Conservation (phyloP, 2,797 vertebrate genomes). For the Bradypodion ventrale region DNA sequence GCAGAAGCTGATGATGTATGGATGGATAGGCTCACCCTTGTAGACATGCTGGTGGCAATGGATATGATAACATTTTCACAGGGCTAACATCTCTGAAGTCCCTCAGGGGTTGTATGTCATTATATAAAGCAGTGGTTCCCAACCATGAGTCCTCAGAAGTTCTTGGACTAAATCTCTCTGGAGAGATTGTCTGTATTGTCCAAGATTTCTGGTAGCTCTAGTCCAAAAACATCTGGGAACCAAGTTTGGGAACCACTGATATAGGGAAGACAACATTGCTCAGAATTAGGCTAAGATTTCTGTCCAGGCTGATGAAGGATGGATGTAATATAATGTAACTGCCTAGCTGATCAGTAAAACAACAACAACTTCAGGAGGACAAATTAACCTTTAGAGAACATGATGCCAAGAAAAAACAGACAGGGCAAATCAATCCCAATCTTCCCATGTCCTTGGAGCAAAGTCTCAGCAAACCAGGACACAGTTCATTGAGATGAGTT, state of each 20-base stretch:
- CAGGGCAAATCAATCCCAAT: neutral
- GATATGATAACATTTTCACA: no score
- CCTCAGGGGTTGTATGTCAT: slow-evolving; percentile 56
- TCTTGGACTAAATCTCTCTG: no score
- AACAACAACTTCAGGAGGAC: slow-evolving; percentile 50
- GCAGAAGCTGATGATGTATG: neutral
- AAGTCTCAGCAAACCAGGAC: slow-evolving; percentile 17
- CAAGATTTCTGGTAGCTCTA: no score
- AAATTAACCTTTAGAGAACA: slow-evolving; percentile 60
- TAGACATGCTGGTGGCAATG: no score
- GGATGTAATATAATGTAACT: slow-evolving; percentile 60
- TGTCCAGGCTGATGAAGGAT: slow-evolving; percentile 46
- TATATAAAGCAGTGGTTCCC: no score
- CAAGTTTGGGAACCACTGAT: no score
- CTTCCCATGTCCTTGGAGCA: slow-evolving; percentile 35
- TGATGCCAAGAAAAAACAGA: slow-evolving; percentile 37
- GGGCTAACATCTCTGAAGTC: neutral
- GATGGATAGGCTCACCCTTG: no score
- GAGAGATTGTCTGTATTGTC: no score
- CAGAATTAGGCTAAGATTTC: neutral
- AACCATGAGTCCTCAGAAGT: no score
- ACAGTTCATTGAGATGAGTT: neutral
- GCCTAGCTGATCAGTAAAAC: slow-evolving; percentile 46
- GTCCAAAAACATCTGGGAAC: no score
- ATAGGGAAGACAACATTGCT: slow-evolving; percentile 35